Base-by-base conservation (phyloP, 2,888 invertebrate genomes). In the Ochropleura leucogaster region DNA sequence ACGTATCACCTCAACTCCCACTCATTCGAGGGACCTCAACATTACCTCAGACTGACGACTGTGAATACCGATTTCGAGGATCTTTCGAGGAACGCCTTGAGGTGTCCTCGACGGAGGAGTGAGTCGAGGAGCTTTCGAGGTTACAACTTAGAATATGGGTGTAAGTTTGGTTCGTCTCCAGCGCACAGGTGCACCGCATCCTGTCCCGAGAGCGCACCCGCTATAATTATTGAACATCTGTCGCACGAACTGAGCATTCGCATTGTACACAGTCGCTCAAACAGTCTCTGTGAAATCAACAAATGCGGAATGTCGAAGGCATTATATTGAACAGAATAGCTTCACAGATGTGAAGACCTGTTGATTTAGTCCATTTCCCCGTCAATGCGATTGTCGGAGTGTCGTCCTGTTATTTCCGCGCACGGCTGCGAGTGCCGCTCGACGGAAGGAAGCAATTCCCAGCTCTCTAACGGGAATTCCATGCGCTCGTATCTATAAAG, bases 391-490 rank as follows among this genome's bases (percentile, higher is more conserved):
- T 91, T 93, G 93, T 92, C 93, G 94, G 90, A 87, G 91, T 89
- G 92, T 92, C 92, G 93, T 92, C 91, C 92, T 92, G 93, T 94
- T 93, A 96, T 96, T 96, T 95, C 96, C 96, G 94, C 90, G 90
- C 88, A 62, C 89, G 87, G 89, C 89, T 90, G 90, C 88, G 87
- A 90, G 84, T 88, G 87, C 84, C 87, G 87, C 76, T 82, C 76
- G 89, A 86, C 94, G 96, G 96, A 96, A 96, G 96, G 96, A 96
- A 95, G 94, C 90, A 95, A 96, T 95, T 95, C 93, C 93, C 92
- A 92, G 89, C 88, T 89, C 87, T 89, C 92, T 90, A 92, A 91
- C 92, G 89, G 93, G 92, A 93, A 90, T 91, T 91, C 89, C 89
- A 88, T 89, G 85, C 81, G 83, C 49, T 53, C 16, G 40, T 73